A percentile compares a stretch with the other conserved stretches of the same genome.
These are phyloP conservation scores for Geodia barretti DNA, from an alignment of 37 sponge, comb jelly and placozoan species.

Conservation along the genomic window DNA sequence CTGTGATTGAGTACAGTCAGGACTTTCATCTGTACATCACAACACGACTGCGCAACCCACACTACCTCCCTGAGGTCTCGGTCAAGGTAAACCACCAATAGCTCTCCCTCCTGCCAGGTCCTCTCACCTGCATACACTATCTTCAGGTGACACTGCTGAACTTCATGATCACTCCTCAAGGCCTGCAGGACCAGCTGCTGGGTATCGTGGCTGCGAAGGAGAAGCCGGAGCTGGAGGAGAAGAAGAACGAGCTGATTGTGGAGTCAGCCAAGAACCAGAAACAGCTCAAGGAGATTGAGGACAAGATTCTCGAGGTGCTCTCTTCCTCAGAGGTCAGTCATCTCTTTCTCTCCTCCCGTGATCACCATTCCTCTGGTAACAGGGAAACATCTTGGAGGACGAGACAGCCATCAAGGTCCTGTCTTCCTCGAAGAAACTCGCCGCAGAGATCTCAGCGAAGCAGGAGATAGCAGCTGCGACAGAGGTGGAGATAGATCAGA, in stretches of 20 bases:
- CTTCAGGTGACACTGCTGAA: constrained; percentile 90
- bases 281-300: constrained; percentile 97
- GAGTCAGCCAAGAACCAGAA: constrained; percentile 97
- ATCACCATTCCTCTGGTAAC: too few relatives aligned
- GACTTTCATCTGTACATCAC: constrained; percentile 99
- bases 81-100: constrained; percentile 83
- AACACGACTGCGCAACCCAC: constrained; percentile 97
- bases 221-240: constrained; percentile 97
- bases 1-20: constrained; percentile 92
- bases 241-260: constrained; percentile 95
- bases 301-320: constrained; percentile 96
- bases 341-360: too few relatives aligned
- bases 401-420: constrained; percentile 95
- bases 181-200: constrained; percentile 98
- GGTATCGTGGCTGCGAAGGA: constrained; percentile 98
- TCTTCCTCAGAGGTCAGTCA: constrained; percentile 87
- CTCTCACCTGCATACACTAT: not conserved
- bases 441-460: constrained; percentile 95
- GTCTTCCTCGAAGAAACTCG: constrained; percentile 91
- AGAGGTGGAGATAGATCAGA: constrained; percentile 96
- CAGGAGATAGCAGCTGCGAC: constrained; percentile 93
- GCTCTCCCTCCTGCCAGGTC: not conserved
- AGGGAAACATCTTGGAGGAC: constrained; percentile 97
- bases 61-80: constrained; percentile 98
- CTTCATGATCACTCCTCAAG: constrained; percentile 99